Evolutionary conservation across 1,140 invertebrate species (phyloP), one percentile per base, ranked within the genome.

Genomic region (Drosophila repleta): DNA sequence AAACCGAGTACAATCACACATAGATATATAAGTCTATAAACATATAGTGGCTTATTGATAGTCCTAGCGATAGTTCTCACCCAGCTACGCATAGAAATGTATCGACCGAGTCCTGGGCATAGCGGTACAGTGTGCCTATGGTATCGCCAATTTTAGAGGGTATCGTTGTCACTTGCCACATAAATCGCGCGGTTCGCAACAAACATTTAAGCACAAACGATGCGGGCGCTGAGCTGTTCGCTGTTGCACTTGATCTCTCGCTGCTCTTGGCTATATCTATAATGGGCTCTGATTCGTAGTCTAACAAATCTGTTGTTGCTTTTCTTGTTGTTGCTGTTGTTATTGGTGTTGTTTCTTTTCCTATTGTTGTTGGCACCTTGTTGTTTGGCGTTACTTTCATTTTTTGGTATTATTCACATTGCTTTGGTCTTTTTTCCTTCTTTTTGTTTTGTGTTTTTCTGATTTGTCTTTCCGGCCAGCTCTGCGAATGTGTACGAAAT

Each of bases 101-200:
- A 65, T 90, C 80, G 55, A 91, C 84, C 26, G 90, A 91, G 39
- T 90, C 88, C 74, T 91, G 90, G 37, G 90, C 90, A 82, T 90
- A 90, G 65, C 90, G 84, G 61, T 88, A 90, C 69, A 91, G 75
- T 60, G 82, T 90, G 73, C 89, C 90, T 29, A 91, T 73, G 32
- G 90, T 90, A 61, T 90, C 90, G 78, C 90, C 90, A 64, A 91
- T 90, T 79, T 91, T 91, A 53, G 70, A 78, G 43, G 90, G 90
- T 79, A 91, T 84, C 57, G 87, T 83, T 56, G 90, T 91, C 74
- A 91, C 89, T 79, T 91, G 90, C 90, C 90, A 91, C 90, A 91
- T 91, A 90, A 90, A 91, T 71, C 90, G 83, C 37, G 90, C 90
- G 15, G 90, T 88, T 65, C 76, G 88, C 68, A 90, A 75, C 18